A percentile compares a stretch with the other conserved stretches of the same genome.
These are phyloP conservation scores for Tenrec ecaudatus DNA, from an alignment of 2,113 vertebrate species.

Conservation along the genomic window DNA sequence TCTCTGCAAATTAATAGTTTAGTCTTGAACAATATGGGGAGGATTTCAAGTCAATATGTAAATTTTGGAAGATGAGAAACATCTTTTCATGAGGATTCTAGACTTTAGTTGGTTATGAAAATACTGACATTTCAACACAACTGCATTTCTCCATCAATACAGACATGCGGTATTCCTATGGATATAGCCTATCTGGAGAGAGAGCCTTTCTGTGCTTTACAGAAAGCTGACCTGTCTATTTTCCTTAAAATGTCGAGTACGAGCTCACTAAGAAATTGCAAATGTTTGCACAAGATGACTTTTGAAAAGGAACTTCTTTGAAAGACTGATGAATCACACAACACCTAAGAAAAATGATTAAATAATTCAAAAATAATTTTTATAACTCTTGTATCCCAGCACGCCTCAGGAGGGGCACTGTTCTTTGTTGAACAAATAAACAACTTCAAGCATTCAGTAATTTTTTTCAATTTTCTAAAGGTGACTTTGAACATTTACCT, in stretches of 20 bases:
- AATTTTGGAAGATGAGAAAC: not conserved
- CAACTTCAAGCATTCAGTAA: not conserved
- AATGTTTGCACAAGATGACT: not conserved
- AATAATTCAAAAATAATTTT: constrained; percentile 50
- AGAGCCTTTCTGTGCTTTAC: not conserved
- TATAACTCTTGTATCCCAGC: not conserved
- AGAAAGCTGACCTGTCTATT: not conserved
- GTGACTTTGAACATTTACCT: constrained; percentile 22
- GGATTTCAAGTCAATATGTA: not conserved
- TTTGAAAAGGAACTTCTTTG: constrained; percentile 5
- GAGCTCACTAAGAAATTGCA: not conserved
- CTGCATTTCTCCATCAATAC: not conserved
- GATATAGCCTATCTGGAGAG: not conserved
- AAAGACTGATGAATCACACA: constrained; percentile 1
- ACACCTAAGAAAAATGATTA: constrained; percentile 45
- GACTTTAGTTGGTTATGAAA: not conserved
- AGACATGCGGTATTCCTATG: not conserved
- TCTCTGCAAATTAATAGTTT: not conserved
- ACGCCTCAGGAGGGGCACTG: not conserved
- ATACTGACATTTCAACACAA: not conserved
- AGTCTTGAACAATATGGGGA: not conserved
- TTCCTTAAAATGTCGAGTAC: not conserved
- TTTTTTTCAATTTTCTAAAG: not conserved
- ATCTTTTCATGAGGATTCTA: not conserved
- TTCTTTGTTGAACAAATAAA: constrained; percentile 26